Evolutionary conservation across 2,888 invertebrate genomes (phyloP), one percentile per base, ranked within the genome.

Genomic region (Trichogramma dendrolimi): DNA sequence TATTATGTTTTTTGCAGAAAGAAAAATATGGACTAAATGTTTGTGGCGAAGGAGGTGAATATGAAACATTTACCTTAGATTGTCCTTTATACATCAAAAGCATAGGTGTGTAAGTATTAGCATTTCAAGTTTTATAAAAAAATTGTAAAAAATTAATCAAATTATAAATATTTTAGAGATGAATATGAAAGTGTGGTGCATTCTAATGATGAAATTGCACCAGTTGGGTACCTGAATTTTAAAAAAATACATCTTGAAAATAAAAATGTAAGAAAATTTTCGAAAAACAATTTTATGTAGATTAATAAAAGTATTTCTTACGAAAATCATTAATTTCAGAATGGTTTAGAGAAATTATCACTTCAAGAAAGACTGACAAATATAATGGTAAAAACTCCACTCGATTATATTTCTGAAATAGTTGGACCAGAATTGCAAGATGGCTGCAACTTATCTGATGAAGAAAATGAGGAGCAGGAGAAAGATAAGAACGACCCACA

Each of bases 21-120:
- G 90, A 92, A 77, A 94, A 96, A 80, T 99, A 93, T 81, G 96
- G 95, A 58, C 83, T 96, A 67, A 94, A 96, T 82, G 88, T 96
- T 49, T 97, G 96, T 81, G 99, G 99, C 27, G 99, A 99, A 82
- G 99, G 99, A 53, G 99, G 99, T 58, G 99, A 99, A 81, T 99
- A 96, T 78, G 99, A 99, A 82, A 95, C 97, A 42, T 92, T 99
- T 78, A 96, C 96, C 6, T 82, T 97, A 65, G 96, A 99, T 83
- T 98, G 98, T 80, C 97, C 98, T 5, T 83, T 99, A 65, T 98
- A 96, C 82, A 89, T 87, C 77, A 93, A 93, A 80, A 86, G 87
- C 76, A 89, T 97, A 80, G 86, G 91, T 70, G 86, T 96, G 94
- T 95, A 83, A 89, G 92, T 88, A 27, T 27, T 27, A 27, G 2